phyloP scores from a whole-genome alignment of 2,113 vertebrate genomes.

The Gambusia affinis region DNA sequence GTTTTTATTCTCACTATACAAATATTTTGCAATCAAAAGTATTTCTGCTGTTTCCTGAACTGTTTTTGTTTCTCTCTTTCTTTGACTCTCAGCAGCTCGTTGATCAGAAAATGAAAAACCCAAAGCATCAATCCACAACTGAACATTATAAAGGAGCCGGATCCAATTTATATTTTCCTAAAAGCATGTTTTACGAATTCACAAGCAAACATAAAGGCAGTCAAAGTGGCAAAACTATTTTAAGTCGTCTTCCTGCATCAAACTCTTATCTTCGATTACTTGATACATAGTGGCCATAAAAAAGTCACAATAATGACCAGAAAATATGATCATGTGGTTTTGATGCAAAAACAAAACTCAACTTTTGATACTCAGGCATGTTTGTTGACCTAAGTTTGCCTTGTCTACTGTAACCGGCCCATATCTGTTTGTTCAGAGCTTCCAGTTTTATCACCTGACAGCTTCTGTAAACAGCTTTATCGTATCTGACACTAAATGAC shows the following conservation, averaged over 20 bases:
- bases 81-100: background rate
- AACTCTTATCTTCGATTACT: background rate
- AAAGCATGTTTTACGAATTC: background rate
- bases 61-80: background rate
- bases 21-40: background rate
- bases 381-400: conserved; percentile 5
- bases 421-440: conserved; percentile 27
- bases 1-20: background rate
- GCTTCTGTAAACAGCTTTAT: conserved; percentile 19
- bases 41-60: background rate
- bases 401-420: conserved; percentile 1
- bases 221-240: background rate
- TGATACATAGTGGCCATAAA: background rate
- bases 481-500: conserved; percentile 1
- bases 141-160: background rate
- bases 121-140: background rate
- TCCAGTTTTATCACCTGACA: conserved; percentile 11
- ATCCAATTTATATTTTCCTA: background rate
- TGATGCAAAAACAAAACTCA: background rate
- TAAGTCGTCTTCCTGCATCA: background rate
- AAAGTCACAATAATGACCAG: background rate
- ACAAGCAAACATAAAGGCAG: background rate
- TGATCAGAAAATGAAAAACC: background rate
- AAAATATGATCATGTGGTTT: background rate
- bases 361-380: background rate